A percentile compares a stretch with the other conserved stretches of the same genome.
Conservation (phyloP, 2,888 invertebrate genomes). For the Cordilura impudica region DNA sequence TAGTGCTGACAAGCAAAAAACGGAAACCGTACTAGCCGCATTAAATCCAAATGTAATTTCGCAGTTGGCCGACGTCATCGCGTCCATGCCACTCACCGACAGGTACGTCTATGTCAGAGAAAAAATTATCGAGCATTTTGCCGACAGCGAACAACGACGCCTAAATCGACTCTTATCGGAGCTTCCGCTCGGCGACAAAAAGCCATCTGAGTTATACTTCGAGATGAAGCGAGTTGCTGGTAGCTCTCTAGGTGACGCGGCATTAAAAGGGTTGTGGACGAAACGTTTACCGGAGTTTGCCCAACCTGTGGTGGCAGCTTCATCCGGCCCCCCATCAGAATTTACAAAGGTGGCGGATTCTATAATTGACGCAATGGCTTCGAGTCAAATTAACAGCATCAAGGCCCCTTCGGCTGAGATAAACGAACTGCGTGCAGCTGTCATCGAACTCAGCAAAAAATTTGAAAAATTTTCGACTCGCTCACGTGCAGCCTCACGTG, state of each 20-base stretch:
- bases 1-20: slow-evolving; percentile 25
- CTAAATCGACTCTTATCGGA: background rate
- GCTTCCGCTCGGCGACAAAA: background rate
- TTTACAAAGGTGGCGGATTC: background rate
- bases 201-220: background rate
- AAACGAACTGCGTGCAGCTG: too few relatives aligned
- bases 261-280: slow-evolving; percentile 10
- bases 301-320: background rate
- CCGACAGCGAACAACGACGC: too few relatives aligned
- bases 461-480: too few relatives aligned
- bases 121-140: slow-evolving; percentile 22
- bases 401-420: too few relatives aligned
- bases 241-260: background rate
- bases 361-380: background rate
- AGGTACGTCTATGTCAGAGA: slow-evolving; percentile 7
- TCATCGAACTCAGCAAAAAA: too few relatives aligned
- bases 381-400: background rate
- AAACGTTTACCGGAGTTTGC: background rate
- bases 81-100: background rate
- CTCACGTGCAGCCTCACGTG: background rate
- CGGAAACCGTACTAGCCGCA: slow-evolving; percentile 25
- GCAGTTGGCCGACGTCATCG: slow-evolving; percentile 20
- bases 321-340: background rate
- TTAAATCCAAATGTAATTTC: slow-evolving; percentile 3
- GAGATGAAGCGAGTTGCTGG: too few relatives aligned